Base-by-base conservation (phyloP, 2,888 invertebrate species). In the Campoplex nolae region DNA sequence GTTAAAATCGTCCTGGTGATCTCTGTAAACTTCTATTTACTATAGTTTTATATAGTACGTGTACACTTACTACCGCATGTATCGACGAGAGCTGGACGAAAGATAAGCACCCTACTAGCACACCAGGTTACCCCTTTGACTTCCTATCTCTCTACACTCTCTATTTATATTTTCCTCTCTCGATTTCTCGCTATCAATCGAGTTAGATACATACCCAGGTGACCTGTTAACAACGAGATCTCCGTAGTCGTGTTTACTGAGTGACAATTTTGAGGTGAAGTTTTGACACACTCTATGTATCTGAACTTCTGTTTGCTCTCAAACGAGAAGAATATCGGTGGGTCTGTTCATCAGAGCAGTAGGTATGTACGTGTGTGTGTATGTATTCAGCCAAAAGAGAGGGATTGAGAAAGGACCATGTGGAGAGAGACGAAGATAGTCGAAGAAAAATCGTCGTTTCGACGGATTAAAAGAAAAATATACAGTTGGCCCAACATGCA, bases 311-410 rank as follows among this genome's bases (percentile, higher is more conserved):
- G 58, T 62, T 77, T 62, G 51, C 65, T 83, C 71, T 48, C 38
- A 23, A 79, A 80, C 48, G 56, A 86, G 58, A 67, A 74, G 68
- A 54, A 85, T 80, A 88, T 87, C 75, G 70, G 23, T 76, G 23
- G 23, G 32, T 18, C 28, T 77, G 28, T 38, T 13, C 32, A 62
- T 62, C 62, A 13, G 3, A 13, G 13, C 13, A 9, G 45, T 45
- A 28, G 1, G 13, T n/a, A 1, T 3, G 28, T 13, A 2, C 16
- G 4, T 9, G 79, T 18, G 42, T 48, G 77, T 62, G 13, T 48
- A n/a, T 67, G 48, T 45, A 45, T 48, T 32, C 42, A 13, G 6
- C 4, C 56, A 45, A 71, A 48, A 71, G 32, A 56, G 11, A n/a
- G 48, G n/a, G 1, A n/a, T 58, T 58, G 16, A 51, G 68, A 48